Base-by-base conservation (phyloP, 2,888 invertebrate species). In the Pherbina coryleti region DNA sequence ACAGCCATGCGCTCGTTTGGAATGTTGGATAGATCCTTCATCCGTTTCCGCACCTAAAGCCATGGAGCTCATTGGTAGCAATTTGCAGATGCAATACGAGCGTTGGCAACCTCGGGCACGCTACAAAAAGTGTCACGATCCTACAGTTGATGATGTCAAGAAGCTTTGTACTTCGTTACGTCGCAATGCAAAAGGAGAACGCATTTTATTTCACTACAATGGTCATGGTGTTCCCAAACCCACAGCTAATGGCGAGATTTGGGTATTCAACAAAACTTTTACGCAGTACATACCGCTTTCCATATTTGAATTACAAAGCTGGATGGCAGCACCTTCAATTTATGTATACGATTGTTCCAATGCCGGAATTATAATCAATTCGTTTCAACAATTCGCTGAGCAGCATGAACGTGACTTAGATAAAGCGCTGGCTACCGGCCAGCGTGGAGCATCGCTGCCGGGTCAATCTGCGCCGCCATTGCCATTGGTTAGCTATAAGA, bases 261-360 rank as follows among this genome's bases (percentile, higher is more conserved):
- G 99, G 99, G 98, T 99, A 4, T 99, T 99, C 91, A 99, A 99
- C 91, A 94, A 97, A 94, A 96, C 94, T 51, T 99, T 97, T 90
- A 99, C 99, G 4, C 99, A 99, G 91, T 99, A 99, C 92, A 99
- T 99, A 91, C 99, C 99, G 66, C 91, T 99, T 86, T 99, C 98
- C 75, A 95, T 99, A 83, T 99, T 97, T 90, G 99, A 99, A 91
- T 92, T 99, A 78, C 99, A 99, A 92, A 95, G 95, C 66, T 99
- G 99, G 99, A 98, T 99, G 98, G 98, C 98, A 76, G 95, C 97
- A 77, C 99, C 99, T 0, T 98, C 98, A 73, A 98, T 99, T 81
- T 99, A 98, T 91, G 98, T 99, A 28, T 99, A 98, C 90, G 99
- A 99, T 90, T 99, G 99, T 91, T 98, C 98, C 76, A 98, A 97